Evolutionary conservation across 2,113 vertebrate genomes (phyloP), one percentile per base, ranked within the genome.

Genomic region (Nematolebias whitei): DNA sequence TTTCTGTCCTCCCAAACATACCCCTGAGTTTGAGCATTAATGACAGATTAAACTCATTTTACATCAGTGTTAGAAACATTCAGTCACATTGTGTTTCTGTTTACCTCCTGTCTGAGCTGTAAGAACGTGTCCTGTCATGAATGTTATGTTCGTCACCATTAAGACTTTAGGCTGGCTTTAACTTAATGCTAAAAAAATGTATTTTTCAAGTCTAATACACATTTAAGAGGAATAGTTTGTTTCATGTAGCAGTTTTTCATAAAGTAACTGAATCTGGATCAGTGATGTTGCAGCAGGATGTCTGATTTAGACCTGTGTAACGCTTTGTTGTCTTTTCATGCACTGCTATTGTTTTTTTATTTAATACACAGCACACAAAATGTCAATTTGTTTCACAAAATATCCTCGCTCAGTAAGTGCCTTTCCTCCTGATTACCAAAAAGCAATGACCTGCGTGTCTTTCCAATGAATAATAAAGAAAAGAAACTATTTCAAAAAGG

Each of bases 401-500:
- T 14, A 1, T 35, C 32, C 26, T 29, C 9, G 32, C 32, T 35
- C 32, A 10, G 7, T 7, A 35, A 35, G 57, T 68, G 64, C 63
- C 78, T 79, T 76, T 82, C 72, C 49, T 66, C 74, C 74, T 51
- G 61, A 82, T 63, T 76, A 71, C 84, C 81, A 74, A 85, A 84
- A 76, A 68, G 6, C 5, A 45, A 58, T 35, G 69, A 57, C 63
- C 76, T 75, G 83, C 80, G 56, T 85, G 63, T 56, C 61, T 32
- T 58, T 64, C 45, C 20, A 65, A 59, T 82, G 58, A 61, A 62
- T 69, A 16, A 72, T 71, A 29, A 13, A 53, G 26, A 39, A 58
- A 59, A 66, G 9, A 58, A 26, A 81, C 63, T 61, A 74, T 85
- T 86, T 90, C 88, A 86, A 76, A 72, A 89, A 86, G 89, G 89